Percentiles rank a stretch among this genome's conserved stretches.
Conservation (phyloP, 1,140 invertebrate genomes). For the Conus betulinus region DNA sequence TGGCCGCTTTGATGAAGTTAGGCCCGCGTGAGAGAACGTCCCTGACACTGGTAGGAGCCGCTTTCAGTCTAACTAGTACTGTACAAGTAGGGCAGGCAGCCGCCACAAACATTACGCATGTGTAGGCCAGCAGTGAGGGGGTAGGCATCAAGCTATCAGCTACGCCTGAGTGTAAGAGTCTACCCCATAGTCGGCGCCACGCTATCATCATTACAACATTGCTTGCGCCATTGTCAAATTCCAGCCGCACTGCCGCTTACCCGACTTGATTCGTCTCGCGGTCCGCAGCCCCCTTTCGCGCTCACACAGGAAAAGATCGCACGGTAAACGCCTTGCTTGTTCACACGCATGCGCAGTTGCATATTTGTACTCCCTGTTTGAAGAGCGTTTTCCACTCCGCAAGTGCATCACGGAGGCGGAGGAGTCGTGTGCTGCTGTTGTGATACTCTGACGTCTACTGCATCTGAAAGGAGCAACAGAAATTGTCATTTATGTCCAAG, state of each 20-base stretch:
- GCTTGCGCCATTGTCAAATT: too few relatives aligned
- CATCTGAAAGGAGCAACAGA: not conserved
- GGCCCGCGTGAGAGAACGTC: too few relatives aligned
- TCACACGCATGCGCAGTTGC: conserved; percentile 25
- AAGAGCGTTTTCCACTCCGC: not conserved
- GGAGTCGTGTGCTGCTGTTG: not conserved
- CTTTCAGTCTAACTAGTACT: too few relatives aligned
- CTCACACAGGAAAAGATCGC: conserved; percentile 25
- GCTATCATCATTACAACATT: not conserved
- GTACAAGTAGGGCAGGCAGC: not conserved
- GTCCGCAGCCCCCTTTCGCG: not conserved
- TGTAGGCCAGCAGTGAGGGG: not conserved
- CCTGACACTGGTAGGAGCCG: too few relatives aligned
- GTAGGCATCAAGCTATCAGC: not conserved
- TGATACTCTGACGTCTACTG: not conserved
- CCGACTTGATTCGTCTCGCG: conserved; percentile 23
- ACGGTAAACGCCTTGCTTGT: not conserved
- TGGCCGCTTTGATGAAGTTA: too few relatives aligned
- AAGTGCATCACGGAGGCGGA: not conserved
- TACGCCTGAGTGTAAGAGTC: not conserved
- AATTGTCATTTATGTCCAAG: not conserved
- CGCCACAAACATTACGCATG: not conserved
- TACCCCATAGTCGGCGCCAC: conserved; percentile 9
- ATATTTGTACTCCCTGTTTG: conserved; percentile 13
- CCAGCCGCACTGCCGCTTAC: too few relatives aligned